phyloP scores from a whole-genome alignment of 2,888 invertebrate genomes.

The Synanthedon tipuliformis region DNA sequence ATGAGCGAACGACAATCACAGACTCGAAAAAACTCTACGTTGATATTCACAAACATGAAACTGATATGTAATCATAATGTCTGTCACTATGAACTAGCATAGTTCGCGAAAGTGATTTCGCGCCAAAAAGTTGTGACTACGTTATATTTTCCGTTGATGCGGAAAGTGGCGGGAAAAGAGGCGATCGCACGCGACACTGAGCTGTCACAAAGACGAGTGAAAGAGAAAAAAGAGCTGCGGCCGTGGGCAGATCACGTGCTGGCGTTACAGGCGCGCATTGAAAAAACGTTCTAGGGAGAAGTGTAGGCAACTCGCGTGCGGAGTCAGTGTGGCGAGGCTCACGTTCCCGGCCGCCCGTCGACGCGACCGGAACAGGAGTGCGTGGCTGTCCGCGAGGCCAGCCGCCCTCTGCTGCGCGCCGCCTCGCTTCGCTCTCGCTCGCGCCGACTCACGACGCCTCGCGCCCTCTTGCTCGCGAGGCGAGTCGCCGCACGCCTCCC shows the following conservation, averaged over 20 bases:
- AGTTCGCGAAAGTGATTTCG: constrained; percentile 38
- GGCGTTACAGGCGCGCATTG: constrained; percentile 63
- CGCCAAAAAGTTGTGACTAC: constrained; percentile 57
- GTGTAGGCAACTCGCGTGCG: constrained; percentile 44
- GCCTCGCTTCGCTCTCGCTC: constrained; percentile 62
- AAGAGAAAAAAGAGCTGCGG: constrained; percentile 58
- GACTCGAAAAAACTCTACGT: constrained; percentile 18
- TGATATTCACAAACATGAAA: constrained; percentile 38
- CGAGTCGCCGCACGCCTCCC: constrained; percentile 61
- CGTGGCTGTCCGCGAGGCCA: constrained; percentile 60
- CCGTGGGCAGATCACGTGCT: constrained; percentile 62
- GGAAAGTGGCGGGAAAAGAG: constrained; percentile 55
- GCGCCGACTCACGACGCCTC: constrained; percentile 21
- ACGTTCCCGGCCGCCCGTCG: constrained; percentile 67
- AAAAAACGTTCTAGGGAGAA: constrained; percentile 58
- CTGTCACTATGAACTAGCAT: constrained; percentile 31
- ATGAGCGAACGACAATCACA: constrained; percentile 40
- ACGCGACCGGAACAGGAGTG: constrained; percentile 69
- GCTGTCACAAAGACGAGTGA: constrained; percentile 56
- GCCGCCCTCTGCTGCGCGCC: constrained; percentile 71
- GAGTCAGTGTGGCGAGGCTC: constrained; percentile 60
- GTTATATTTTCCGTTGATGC: constrained; percentile 33
- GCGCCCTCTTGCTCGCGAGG: constrained; percentile 38
- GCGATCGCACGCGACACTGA: constrained; percentile 56
- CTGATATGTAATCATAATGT: constrained; percentile 34